These are phyloP conservation scores for Dasypogon diadema DNA, from an alignment of 2,888 invertebrate genomes.

Conservation along the genomic window DNA sequence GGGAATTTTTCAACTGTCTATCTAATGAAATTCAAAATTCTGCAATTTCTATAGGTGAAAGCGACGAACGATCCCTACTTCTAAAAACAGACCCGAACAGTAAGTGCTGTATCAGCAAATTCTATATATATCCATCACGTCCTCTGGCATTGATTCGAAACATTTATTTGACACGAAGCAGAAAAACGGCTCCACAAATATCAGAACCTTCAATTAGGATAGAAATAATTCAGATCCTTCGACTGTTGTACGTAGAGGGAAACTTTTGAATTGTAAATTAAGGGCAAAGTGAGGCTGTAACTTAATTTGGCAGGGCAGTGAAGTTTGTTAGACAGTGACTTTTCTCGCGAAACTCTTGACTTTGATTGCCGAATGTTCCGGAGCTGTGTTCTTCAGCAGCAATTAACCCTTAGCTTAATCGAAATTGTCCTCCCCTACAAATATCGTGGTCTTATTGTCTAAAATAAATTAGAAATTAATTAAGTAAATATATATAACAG, in stretches of 20 bases:
- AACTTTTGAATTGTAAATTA: not conserved
- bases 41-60: not conserved
- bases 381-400: not conserved
- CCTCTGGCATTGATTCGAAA: not conserved
- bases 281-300: not conserved
- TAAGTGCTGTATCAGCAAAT: too few species aligned
- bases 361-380: not conserved
- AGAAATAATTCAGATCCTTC: not conserved
- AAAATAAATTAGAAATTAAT: too few species aligned
- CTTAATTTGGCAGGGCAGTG: not conserved
- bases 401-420: not conserved
- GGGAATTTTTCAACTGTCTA: not conserved
- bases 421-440: not conserved
- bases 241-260: not conserved
- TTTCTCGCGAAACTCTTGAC: not conserved
- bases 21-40: constrained; percentile 27
- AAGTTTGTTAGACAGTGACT: not conserved
- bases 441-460: too few species aligned
- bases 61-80: not conserved
- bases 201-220: not conserved
- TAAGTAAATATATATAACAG: too few species aligned
- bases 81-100: not conserved
- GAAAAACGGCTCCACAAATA: not conserved
- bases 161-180: not conserved
- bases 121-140: not conserved